Evolutionary conservation across 2,113 vertebrate species (phyloP).

Genomic region (Alexandromys fortis): DNA sequence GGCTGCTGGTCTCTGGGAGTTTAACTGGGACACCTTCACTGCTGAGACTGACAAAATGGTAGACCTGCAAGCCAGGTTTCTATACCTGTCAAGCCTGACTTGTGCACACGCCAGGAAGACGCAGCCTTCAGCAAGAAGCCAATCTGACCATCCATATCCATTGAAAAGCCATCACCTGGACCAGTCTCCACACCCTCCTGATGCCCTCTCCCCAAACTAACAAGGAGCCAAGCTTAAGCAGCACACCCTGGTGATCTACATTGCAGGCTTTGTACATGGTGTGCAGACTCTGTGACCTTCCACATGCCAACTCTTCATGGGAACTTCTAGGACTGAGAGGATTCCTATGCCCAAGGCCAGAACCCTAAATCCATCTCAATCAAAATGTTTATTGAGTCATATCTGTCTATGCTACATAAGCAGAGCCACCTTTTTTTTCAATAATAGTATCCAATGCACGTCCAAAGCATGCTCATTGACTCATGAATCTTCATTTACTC

Average conservation of each 20-base stretch:
- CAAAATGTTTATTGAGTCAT: neutral
- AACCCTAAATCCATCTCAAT: neutral
- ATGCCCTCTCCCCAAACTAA: neutral
- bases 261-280: neutral
- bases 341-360: neutral
- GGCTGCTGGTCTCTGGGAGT: neutral
- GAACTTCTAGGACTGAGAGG: neutral
- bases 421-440: neutral
- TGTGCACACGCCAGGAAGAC: neutral
- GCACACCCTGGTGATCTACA: neutral
- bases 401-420: neutral
- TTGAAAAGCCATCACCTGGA: neutral
- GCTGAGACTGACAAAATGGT: accelerated
- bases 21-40: neutral
- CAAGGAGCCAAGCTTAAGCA: neutral
- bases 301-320: accelerated
- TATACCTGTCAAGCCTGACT: neutral
- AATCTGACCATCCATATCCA: neutral
- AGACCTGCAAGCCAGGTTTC: neutral
- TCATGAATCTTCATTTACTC: neutral
- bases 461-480: neutral
- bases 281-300: neutral
- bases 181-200: neutral
- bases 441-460: no score
- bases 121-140: neutral